phyloP scores from a whole-genome alignment of 1,140 invertebrate genomes.

The Drosophila santomea region DNA sequence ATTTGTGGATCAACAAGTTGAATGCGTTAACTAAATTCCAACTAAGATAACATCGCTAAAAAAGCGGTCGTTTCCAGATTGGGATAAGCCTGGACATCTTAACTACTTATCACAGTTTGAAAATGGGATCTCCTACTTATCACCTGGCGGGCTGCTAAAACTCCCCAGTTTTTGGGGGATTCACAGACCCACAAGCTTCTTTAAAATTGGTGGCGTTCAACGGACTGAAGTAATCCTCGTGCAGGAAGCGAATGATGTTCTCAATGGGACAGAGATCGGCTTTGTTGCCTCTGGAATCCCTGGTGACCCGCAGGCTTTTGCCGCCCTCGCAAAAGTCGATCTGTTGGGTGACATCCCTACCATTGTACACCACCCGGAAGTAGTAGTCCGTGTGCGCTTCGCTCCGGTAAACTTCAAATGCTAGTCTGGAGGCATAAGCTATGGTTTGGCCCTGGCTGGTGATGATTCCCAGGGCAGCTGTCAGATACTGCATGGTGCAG shows the following conservation, averaged over 20 bases:
- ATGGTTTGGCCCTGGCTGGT: conserved; percentile 85
- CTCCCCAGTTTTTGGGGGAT: conserved; percentile 81
- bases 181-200: conserved; percentile 88
- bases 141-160: conserved; percentile 44
- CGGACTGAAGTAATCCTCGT: conserved; percentile 92
- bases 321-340: conserved; percentile 91
- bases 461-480: conserved; percentile 90
- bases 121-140: conserved; percentile 17
- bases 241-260: conserved; percentile 92
- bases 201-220: conserved; percentile 94
- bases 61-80: conserved; percentile 51
- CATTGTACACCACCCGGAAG: conserved; percentile 94
- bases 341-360: conserved; percentile 92
- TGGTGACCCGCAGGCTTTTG: conserved; percentile 85
- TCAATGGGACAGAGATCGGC: conserved; percentile 92
- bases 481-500: conserved; percentile 93
- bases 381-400: conserved; percentile 87
- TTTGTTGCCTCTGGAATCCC: conserved; percentile 85
- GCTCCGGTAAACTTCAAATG: conserved; percentile 92
- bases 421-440: conserved; percentile 93
- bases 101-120: conserved; percentile 74
- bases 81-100: conserved; percentile 22
- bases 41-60: conserved; percentile 43
- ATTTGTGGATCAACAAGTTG: conserved; percentile 50
- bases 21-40: conserved; percentile 13